Percentiles rank a stretch among this genome's conserved stretches.
Conservation (phyloP, 1,140 invertebrate genomes). For the Agraylea sexmaculata region DNA sequence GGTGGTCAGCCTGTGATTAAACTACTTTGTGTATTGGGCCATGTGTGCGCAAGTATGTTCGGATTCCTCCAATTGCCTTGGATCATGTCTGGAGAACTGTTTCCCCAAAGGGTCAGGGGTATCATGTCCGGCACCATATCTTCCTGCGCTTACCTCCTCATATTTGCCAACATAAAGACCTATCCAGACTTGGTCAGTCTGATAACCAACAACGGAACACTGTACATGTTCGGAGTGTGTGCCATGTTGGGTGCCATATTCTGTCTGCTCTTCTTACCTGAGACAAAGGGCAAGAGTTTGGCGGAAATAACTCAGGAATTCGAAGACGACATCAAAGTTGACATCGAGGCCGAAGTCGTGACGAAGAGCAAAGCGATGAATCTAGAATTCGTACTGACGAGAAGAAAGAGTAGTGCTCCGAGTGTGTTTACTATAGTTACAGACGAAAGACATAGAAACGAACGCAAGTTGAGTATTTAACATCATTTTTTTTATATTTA, state of each 20-base stretch:
- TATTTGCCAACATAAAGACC: slow-evolving; percentile 57
- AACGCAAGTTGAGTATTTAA: no score
- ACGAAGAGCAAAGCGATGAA: no score
- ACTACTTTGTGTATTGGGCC: slow-evolving; percentile 49
- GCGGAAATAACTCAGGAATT: slow-evolving; percentile 62
- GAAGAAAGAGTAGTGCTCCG: no score
- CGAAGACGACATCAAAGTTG: slow-evolving; percentile 34
- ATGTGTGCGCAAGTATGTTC: slow-evolving; percentile 60
- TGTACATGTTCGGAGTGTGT: slow-evolving; percentile 63
- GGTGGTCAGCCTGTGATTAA: slow-evolving; percentile 44
- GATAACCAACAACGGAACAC: slow-evolving; percentile 53
- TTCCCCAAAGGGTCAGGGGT: slow-evolving; percentile 53
- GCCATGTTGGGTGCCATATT: slow-evolving; percentile 54
- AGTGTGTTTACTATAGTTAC: no score
- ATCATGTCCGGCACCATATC: slow-evolving; percentile 56
- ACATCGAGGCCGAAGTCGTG: slow-evolving; percentile 25
- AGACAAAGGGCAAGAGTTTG: slow-evolving; percentile 69
- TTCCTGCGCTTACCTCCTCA: slow-evolving; percentile 56
- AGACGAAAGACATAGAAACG: no score
- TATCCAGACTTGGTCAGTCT: slow-evolving; percentile 48
- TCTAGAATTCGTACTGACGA: no score
- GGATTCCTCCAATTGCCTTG: slow-evolving; percentile 62
- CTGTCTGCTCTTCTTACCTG: slow-evolving; percentile 58
- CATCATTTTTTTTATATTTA: no score
- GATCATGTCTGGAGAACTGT: slow-evolving; percentile 65